These are phyloP conservation scores for Mythimna pallens DNA, from an alignment of 2,888 invertebrate species.

Conservation along the genomic window DNA sequence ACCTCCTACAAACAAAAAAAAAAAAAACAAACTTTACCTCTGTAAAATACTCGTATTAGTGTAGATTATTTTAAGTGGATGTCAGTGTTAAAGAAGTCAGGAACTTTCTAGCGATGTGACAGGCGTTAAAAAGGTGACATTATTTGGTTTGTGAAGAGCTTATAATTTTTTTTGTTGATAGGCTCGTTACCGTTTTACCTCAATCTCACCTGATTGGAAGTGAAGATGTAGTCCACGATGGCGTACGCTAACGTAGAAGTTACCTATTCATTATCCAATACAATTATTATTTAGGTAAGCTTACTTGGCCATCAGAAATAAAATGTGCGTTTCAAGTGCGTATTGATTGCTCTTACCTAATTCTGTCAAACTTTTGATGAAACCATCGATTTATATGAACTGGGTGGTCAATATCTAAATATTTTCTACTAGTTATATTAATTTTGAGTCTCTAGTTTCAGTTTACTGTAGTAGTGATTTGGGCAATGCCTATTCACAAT, in stretches of 20 bases:
- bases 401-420: neutral
- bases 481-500: neutral
- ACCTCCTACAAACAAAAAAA: too few relatives aligned
- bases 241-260: too few relatives aligned
- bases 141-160: too few relatives aligned
- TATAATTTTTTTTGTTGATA: too few relatives aligned
- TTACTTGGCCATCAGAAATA: neutral
- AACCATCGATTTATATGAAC: neutral
- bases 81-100: neutral
- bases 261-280: too few relatives aligned
- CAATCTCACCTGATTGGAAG: too few relatives aligned
- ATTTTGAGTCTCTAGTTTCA: neutral
- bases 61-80: too few relatives aligned
- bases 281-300: neutral
- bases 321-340: neutral
- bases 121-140: neutral
- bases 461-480: neutral
- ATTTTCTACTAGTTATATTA: neutral
- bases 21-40: too few relatives aligned
- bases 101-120: neutral
- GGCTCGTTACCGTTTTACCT: too few relatives aligned
- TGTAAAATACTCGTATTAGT: too few relatives aligned
- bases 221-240: too few relatives aligned
- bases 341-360: neutral
- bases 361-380: too few relatives aligned